Evolutionary conservation across 2,888 invertebrate genomes (phyloP).

Genomic region (Azorinus chamasolen): DNA sequence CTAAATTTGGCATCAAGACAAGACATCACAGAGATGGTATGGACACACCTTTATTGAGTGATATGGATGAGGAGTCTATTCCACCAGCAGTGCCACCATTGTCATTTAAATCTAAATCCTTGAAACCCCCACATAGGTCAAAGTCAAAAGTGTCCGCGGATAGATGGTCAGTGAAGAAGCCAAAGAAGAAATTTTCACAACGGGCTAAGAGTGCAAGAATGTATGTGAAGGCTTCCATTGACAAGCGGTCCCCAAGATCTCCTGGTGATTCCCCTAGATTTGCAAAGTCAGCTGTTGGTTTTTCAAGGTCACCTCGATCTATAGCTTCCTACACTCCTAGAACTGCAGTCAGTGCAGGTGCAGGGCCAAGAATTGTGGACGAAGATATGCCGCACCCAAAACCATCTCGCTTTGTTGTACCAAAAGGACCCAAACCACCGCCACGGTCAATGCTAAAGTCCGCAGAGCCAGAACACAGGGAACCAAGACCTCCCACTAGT

Average conservation of each 20-base stretch:
- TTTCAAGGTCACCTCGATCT: neutral
- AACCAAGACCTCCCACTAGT: conserved; percentile 14
- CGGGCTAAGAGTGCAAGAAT: neutral
- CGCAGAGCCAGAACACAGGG: neutral
- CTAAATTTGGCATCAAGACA: conserved; percentile 27
- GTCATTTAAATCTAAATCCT: neutral
- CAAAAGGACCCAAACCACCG: conserved; percentile 13
- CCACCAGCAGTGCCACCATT: neutral
- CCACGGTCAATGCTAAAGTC: conserved; percentile 28
- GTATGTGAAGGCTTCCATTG: neutral
- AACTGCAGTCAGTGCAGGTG: conserved; percentile 7
- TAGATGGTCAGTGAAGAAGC: neutral
- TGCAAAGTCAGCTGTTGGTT: neutral
- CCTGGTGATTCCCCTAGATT: conserved; percentile 4
- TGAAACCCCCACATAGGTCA: conserved; percentile 8
- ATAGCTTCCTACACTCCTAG: conserved; percentile 10
- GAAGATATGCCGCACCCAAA: conserved; percentile 42
- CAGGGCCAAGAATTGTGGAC: neutral
- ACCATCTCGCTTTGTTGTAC: conserved; percentile 43
- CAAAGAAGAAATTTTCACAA: too few relatives aligned
- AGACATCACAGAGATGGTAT: neutral
- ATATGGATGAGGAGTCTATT: neutral
- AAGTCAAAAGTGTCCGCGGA: neutral
- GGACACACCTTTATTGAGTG: too few relatives aligned
- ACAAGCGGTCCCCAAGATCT: conserved; percentile 7